Conservation (phyloP, 1,140 invertebrate species). For the Chrysoperla carnea region DNA sequence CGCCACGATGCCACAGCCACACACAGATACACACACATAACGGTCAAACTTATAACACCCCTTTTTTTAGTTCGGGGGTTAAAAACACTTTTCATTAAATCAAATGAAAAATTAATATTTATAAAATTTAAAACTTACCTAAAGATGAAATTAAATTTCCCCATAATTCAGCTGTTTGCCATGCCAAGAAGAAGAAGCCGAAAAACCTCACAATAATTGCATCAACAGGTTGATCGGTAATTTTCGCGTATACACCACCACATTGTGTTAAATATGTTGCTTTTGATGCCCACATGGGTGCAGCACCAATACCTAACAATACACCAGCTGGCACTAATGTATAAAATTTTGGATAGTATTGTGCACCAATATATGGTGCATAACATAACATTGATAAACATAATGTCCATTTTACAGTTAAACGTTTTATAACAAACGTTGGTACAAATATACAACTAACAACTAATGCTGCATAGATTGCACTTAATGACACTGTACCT, state of each 20-base stretch:
- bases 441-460: conserved; percentile 87
- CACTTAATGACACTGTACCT: conserved; percentile 66
- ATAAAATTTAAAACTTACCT: conserved; percentile 38
- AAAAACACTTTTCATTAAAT: too few relatives aligned
- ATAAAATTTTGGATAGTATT: conserved; percentile 79
- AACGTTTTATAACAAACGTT: conserved; percentile 67
- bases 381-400: conserved; percentile 83
- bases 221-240: conserved; percentile 72
- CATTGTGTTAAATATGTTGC: conserved; percentile 89
- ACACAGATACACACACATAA: too few relatives aligned
- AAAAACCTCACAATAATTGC: conserved; percentile 89
- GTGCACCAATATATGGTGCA: conserved; percentile 80
- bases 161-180: conserved; percentile 89
- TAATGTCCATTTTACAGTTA: conserved; percentile 92
- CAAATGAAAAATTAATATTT: too few relatives aligned
- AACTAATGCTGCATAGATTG: conserved; percentile 76
- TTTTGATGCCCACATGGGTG: conserved; percentile 93
- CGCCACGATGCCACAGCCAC: too few relatives aligned
- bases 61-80: too few relatives aligned
- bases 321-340: conserved; percentile 86
- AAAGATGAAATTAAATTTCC: conserved; percentile 93
- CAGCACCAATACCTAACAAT: conserved; percentile 74
- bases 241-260: conserved; percentile 72
- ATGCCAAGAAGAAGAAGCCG: conserved; percentile 94
- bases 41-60: too few relatives aligned